These are phyloP conservation scores for Gorsachius goisagi DNA, from an alignment of 2,113 vertebrate genomes.

Conservation along the genomic window DNA sequence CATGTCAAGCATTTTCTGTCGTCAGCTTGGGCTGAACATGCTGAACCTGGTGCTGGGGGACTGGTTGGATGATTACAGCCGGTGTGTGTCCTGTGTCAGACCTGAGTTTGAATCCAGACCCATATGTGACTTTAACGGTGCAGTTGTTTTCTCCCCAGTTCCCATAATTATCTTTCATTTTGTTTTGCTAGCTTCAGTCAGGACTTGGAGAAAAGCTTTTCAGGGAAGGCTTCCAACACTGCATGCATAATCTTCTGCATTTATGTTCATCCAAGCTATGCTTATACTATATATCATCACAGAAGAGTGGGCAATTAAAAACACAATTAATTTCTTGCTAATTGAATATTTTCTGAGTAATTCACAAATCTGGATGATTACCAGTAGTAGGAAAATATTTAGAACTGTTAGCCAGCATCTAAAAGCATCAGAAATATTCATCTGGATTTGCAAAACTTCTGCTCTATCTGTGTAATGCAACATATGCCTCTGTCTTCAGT, in stretches of 20 bases:
- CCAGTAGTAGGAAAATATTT: constrained; percentile 20
- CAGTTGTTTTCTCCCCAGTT: not conserved
- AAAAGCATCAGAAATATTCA: constrained; percentile 54
- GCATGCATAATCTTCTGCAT: not conserved
- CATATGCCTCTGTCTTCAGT: constrained; percentile 4
- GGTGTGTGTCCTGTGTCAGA: not conserved
- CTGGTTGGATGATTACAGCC: not conserved
- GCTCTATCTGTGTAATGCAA: constrained; percentile 26
- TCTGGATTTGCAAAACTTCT: constrained; percentile 60
- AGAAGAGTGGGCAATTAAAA: constrained; percentile 7
- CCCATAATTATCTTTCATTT: not conserved
- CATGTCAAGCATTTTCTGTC: not conserved
- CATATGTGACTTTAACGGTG: not conserved
- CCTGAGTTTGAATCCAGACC: not conserved
- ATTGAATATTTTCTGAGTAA: constrained; percentile 31
- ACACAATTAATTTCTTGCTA: constrained; percentile 13
- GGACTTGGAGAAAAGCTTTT: not conserved
- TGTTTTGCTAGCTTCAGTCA: not conserved
- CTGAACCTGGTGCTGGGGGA: not conserved
- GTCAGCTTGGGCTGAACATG: not conserved
- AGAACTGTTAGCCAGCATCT: constrained; percentile 39
- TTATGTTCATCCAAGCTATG: not conserved
- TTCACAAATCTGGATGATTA: constrained; percentile 15
- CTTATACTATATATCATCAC: not conserved
- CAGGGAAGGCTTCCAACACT: not conserved